Evolutionary conservation across 2,888 invertebrate species (phyloP), one percentile per base, ranked within the genome.

Genomic region (Agapetus fuscipes): DNA sequence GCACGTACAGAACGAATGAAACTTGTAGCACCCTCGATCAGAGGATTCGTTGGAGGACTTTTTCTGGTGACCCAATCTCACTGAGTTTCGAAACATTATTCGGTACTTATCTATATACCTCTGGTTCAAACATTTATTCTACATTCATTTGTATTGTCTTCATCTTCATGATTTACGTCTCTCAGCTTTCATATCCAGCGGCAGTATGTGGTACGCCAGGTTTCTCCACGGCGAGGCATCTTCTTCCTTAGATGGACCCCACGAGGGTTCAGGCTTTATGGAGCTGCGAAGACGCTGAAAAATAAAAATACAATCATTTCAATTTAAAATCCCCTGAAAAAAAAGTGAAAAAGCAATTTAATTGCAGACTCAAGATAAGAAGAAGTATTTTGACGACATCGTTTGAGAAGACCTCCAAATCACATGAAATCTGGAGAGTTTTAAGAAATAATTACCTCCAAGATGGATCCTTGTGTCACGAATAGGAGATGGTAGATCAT

Each of bases 191-290:
- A 13, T 11, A n/a, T 30, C 30, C 16, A 30, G 16, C 3, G 30
- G 30, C 12, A 30, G 16, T 9, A 12, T 13, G 4, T 13, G 30
- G 12, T 3, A 12, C 3, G 13, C 30, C 7, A 30, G 7, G 14
- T 30, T 41, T 31, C 41, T 49, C 69, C 71, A 71, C 3, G 57
- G 56, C 9, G 53, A 52, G 1, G 62, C 56, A 27, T 61, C 53
- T 13, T 60, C 57, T 0, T 55, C 51, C 30, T 71, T 64, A 0
- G 71, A 66, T 4, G 82, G 82, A 2, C 78, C 75, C 82, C 82
- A 83, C 2, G 57, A 50, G 3, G 49, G 49, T 48, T 51, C 61
- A 1, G 69, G 60, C 2, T 52, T 54, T 37, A 62, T 57, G 40
- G 52, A 57, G 3, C 56, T 53, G 3, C 52, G 56, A 24, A 70